A percentile compares a stretch with the other conserved stretches of the same genome.
Evolutionary conservation across 2,888 invertebrate genomes (phyloP).

Genomic region (Oxyteleia sp.): DNA sequence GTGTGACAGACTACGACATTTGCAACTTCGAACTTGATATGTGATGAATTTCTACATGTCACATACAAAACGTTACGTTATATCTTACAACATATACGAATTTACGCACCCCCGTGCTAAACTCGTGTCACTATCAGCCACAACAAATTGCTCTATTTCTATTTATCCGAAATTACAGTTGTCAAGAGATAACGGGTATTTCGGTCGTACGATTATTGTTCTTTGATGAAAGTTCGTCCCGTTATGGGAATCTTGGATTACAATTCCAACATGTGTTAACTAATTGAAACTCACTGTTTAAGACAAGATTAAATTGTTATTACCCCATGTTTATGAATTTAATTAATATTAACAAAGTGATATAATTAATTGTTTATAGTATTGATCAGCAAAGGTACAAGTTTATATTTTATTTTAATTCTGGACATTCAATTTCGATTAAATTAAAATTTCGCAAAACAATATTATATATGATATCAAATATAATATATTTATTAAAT

Average conservation of each 20-base stretch:
- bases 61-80: not conserved
- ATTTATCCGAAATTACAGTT: constrained; percentile 9
- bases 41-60: not conserved
- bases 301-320: too few species aligned
- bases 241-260: not conserved
- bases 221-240: not conserved
- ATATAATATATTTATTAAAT: too few species aligned
- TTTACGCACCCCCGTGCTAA: not conserved
- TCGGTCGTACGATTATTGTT: not conserved
- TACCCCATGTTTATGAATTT: too few species aligned
- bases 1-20: not conserved
- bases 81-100: not conserved
- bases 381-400: too few species aligned
- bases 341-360: too few species aligned
- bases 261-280: not conserved
- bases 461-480: too few species aligned
- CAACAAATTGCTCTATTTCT: constrained; percentile 17
- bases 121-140: constrained; percentile 4
- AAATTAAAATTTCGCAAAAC: too few species aligned
- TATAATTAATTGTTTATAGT: too few species aligned
- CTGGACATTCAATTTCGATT: too few species aligned
- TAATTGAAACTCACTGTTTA: too few species aligned
- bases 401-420: too few species aligned
- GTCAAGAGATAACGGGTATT: constrained; percentile 6
- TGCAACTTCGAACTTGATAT: not conserved